Evolutionary conservation across 2,113 vertebrate species (phyloP), one percentile per base, ranked within the genome.

Genomic region (Cygnus atratus): DNA sequence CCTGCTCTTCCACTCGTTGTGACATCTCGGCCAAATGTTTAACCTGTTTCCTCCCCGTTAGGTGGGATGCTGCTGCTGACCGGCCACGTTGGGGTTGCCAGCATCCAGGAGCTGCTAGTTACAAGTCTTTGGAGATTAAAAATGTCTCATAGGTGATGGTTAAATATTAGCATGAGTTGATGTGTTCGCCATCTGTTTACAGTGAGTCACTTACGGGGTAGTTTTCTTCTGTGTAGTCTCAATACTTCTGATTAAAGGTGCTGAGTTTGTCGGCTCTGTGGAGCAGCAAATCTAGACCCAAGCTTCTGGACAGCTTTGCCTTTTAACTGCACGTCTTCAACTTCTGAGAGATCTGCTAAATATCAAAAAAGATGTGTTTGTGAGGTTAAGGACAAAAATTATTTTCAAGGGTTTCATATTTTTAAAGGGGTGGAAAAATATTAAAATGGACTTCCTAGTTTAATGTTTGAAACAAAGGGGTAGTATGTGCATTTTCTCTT

Each of bases 121-220:
- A 14, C 63, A 57, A 3, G 55, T 43, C 55, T n/a, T 6, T 2
- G 1, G 65, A 33, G 33, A 5, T 20, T 2, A 17, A 13, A 63
- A 66, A 16, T 1, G 1, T 8, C 68, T 61, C 17, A 0, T 10
- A 39, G 55, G 3, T 4, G 37, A 16, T 43, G 66, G 58, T 58
- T 1, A 13, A 76, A 26, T 6, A 8, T 6, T 1, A 6, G 5
- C 39, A 6, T 5, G 13, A 72, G 10, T 3, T 26, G 83, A 13
- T 37, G 67, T 33, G 11, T 19, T 81, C 50, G 25, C 11, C 8
- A 0, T 39, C 35, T 33, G 52, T 44, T 58, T 31, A 9, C 5
- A 8, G 24, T 0, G 28, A 52, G 43, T 41, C 31, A 2, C 29
- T 29, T 25, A 10, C 9, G 5, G 35, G 29, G 28, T 48, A 31